Evolutionary conservation across 2,888 invertebrate genomes (phyloP).

Genomic region (Drosophila bunnanda): DNA sequence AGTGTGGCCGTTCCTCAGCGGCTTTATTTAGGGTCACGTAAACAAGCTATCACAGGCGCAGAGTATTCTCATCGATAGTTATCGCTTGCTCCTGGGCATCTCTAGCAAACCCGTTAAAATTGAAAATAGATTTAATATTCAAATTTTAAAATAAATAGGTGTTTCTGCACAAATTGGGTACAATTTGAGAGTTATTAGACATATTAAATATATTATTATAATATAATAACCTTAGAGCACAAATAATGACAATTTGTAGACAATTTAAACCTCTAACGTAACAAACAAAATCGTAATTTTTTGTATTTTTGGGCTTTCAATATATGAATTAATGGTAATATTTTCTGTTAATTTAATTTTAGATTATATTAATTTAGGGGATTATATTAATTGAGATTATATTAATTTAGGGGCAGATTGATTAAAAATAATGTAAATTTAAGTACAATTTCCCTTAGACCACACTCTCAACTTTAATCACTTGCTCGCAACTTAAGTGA

Average conservation of each 20-base stretch:
- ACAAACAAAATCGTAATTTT: too few relatives aligned
- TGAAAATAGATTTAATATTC: not conserved
- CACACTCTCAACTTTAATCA: not conserved
- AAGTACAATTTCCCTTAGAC: not conserved
- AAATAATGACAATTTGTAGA: not conserved
- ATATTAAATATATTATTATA: not conserved
- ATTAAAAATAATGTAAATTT: not conserved
- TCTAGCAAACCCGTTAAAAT: slow-evolving; percentile 1
- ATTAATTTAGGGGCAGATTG: too few relatives aligned
- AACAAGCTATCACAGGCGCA: not conserved
- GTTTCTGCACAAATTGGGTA: not conserved
- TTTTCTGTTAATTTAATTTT: too few relatives aligned
- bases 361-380: too few relatives aligned
- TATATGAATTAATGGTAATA: not conserved
- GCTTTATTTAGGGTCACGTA: slow-evolving; percentile 11
- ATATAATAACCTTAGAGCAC: not conserved
- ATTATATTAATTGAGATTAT: too few relatives aligned
- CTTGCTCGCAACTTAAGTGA: not conserved
- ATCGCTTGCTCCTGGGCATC: not conserved
- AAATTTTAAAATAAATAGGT: too few relatives aligned
- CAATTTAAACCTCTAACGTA: too few relatives aligned
- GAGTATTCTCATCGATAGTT: slow-evolving; percentile 5
- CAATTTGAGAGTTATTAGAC: not conserved
- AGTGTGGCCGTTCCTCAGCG: not conserved
- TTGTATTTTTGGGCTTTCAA: not conserved